These are phyloP conservation scores for Abscondita cerata DNA, from an alignment of 2,888 invertebrate species.

Conservation along the genomic window DNA sequence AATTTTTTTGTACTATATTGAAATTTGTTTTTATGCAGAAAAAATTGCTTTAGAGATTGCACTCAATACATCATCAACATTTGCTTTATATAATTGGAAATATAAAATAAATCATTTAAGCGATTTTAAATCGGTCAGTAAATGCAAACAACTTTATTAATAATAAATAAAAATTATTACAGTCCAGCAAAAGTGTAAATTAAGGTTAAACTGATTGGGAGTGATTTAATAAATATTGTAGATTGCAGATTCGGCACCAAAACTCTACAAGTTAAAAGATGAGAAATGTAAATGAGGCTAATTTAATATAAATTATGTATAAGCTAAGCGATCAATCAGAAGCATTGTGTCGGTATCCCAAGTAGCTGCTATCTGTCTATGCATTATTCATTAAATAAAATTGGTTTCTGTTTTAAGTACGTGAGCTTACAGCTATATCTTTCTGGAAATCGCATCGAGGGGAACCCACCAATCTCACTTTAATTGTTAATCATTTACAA, in stretches of 20 bases:
- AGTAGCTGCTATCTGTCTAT: conserved; percentile 43
- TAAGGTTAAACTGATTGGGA: conserved; percentile 5
- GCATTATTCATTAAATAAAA: conserved; percentile 47
- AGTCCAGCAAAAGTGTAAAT: not conserved
- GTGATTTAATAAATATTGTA: conserved; percentile 27
- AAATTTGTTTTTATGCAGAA: too few species aligned
- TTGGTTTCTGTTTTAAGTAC: conserved; percentile 45
- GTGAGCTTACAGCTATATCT: conserved; percentile 43
- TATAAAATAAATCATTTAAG: too few species aligned
- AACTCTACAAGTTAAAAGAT: conserved; percentile 35
- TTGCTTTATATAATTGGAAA: too few species aligned
- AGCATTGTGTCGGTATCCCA: conserved; percentile 40
- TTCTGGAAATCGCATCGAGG: conserved; percentile 30
- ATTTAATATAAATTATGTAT: conserved; percentile 44
- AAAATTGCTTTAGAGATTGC: too few species aligned
- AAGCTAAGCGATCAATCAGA: conserved; percentile 41
- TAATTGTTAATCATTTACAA: conserved; percentile 21
- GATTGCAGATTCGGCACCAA: conserved; percentile 30
- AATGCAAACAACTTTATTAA: too few species aligned
- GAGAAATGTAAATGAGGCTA: conserved; percentile 41
- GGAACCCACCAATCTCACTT: conserved; percentile 21
- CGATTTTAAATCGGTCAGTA: too few species aligned
- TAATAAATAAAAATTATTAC: too few species aligned
- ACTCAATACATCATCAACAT: too few species aligned
- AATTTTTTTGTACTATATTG: too few species aligned